Evolutionary conservation across 2,113 vertebrate species (phyloP), one percentile per base, ranked within the genome.

Genomic region (Lepisosteus osseus): DNA sequence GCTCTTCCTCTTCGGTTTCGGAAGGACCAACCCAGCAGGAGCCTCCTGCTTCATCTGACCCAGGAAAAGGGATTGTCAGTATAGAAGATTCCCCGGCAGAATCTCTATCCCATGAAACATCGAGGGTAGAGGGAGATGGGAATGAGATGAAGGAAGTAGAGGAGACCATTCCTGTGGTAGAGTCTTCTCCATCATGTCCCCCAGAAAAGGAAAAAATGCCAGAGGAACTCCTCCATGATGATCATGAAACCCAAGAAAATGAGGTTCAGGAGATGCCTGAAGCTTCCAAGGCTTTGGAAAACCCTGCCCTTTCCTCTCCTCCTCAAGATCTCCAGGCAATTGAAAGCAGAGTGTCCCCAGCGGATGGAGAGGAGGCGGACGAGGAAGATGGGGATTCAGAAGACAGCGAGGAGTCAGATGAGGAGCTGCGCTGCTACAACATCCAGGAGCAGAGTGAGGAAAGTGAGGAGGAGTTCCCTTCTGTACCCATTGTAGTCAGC

Each of bases 371-470:
- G 14, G 94, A 93, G 71, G 87, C 76, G 0, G 93, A 95, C 42
- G 88, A 94, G 43, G 95, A 95, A 7, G 94, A 93, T 15, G 93
- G 89, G 0, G 94, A 96, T 80, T 94, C 92, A 0, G 96, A 96
- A 0, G 95, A 98, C 83, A 98, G 96, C 0, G 95, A 97, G 0
- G 96, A 96, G 74, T 97, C 95, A 0, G 97, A 98, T 0, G 97
- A 99, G 79, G 96, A 97, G 65, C 90, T 96, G 47, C 86, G 93
- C 56, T 89, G 82, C 74, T 95, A 95, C 84, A 92, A 91, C 72
- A 81, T 94, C 70, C 96, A 93, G 86, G 96, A 96, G 65, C 92
- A 93, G 67, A 95, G 94, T 0, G 96, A 97, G 80, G 97, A 98
- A 57, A 97, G 96, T 0, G 96, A 99, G 78, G 96, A 98, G 61